A percentile compares a stretch with the other conserved stretches of the same genome.
phyloP scores from a whole-genome alignment of 2,113 vertebrate species.

The Mormoops blainvillei region DNA sequence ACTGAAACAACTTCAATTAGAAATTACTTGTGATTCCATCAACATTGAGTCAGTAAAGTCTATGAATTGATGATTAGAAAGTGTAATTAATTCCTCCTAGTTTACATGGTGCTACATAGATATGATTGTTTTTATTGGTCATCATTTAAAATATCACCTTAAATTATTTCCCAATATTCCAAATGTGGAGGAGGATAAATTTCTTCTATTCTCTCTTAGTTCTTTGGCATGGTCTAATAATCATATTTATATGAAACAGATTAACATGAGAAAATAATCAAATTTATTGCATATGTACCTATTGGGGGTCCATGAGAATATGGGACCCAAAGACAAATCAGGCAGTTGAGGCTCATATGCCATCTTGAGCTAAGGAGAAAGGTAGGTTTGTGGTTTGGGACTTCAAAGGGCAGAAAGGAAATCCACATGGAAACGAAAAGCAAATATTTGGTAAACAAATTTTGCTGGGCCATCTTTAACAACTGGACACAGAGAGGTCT shows the following conservation, averaged over 20 bases:
- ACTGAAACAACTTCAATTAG: background rate
- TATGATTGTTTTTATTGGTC: background rate
- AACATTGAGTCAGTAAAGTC: background rate
- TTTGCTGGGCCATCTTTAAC: background rate
- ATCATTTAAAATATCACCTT: background rate
- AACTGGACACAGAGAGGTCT: background rate
- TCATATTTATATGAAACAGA: background rate
- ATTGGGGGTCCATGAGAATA: background rate
- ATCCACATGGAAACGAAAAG: background rate
- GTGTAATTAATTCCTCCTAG: background rate
- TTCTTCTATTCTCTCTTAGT: background rate
- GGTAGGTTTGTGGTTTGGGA: background rate
- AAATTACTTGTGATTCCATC: background rate
- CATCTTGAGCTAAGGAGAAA: background rate
- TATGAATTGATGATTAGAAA: background rate
- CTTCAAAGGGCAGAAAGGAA: background rate
- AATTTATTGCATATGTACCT: too few relatives aligned
- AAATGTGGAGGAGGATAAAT: background rate
- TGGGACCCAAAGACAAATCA: background rate
- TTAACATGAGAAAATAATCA: background rate
- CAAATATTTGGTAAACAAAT: background rate
- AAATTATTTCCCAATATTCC: slow-evolving; percentile 13
- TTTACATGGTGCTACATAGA: background rate
- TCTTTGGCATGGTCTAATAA: background rate
- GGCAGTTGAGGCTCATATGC: background rate